Conservation (phyloP, 2,888 invertebrate genomes). For the Caenorhabditis parvicauda region DNA sequence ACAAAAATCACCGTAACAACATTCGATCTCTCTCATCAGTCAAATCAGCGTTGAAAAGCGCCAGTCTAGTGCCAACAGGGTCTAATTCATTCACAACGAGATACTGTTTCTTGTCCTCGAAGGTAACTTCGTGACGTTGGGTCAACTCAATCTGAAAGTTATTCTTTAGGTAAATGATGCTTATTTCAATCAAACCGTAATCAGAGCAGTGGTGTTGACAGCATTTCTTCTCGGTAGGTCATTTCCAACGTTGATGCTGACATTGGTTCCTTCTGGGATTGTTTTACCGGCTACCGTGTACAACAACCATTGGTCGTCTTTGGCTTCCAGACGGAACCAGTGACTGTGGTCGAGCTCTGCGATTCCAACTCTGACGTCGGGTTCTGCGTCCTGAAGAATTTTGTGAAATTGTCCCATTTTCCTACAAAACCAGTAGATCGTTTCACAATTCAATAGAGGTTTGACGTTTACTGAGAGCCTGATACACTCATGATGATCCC, state of each 20-base stretch:
- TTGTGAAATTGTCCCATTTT: not conserved
- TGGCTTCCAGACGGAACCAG: slow-evolving; percentile 29
- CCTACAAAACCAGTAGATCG: no score
- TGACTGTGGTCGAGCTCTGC: slow-evolving; percentile 19
- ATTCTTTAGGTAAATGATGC: not conserved
- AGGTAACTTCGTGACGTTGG: not conserved
- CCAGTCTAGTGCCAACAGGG: slow-evolving; percentile 17
- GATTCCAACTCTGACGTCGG: slow-evolving; percentile 18
- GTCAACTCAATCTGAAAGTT: not conserved
- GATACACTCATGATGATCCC: no score
- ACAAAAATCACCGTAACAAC: no score
- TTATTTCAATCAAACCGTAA: not conserved
- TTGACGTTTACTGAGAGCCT: no score
- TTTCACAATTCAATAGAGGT: no score
- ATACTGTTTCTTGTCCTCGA: not conserved
- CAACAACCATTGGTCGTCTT: slow-evolving; percentile 19
- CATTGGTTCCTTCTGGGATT: slow-evolving; percentile 18
- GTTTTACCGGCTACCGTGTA: slow-evolving; percentile 14
- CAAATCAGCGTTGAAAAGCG: no score
- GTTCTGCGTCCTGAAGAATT: slow-evolving; percentile 1
- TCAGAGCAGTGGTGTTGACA: slow-evolving; percentile 11
- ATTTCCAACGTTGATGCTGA: slow-evolving; percentile 10
- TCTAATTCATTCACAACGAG: slow-evolving; percentile 17
- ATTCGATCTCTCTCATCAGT: no score
- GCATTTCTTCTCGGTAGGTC: not conserved